Base-by-base conservation (phyloP, 2,113 vertebrate species). In the Cyphotilapia sp. region DNA sequence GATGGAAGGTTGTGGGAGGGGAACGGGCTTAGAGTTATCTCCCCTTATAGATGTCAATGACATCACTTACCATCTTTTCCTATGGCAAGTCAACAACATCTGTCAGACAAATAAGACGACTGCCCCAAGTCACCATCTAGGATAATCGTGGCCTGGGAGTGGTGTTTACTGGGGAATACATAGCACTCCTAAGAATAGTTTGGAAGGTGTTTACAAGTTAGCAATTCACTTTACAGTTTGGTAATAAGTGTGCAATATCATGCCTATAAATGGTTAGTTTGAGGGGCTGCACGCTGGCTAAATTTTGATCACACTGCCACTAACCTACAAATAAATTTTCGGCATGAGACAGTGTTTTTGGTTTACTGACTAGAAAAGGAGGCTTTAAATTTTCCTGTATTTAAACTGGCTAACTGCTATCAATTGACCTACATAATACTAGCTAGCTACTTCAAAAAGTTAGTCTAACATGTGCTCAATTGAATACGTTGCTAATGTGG, bases 41-140 rank as follows among this genome's bases (percentile, higher is more conserved):
- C 85, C 81, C 42, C 82, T 86, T 93, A 91, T 95, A 94, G 92
- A 94, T 81, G n/a, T 38, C 49, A 87, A 76, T 95, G 95, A 96
- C 94, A 93, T 95, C 92, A 95, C 56, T 53, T 56, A 33, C 88
- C 83, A 81, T 84, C 29, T 94, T 92, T 85, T 86, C 24, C 69
- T 76, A 49, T 87, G 6, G 24, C 85, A 51, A 86, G 51, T 84
- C 89, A 91, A 80, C 81, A 93, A 85, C 87, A 88, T 88, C 85
- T 71, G 78, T 82, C 61, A 51, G 84, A 51, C 42, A 63, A 33
- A 89, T 81, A 83, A 86, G 29, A 90, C 4, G 49, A 86, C 78
- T 87, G 83, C 19, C 81, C 80, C 81, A 76, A 27, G 63, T 91
- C 80, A 80, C 85, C 82, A 57, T 85, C 49, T 71, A 38, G 14